These are phyloP conservation scores for Synanthedon vespiformis DNA, from an alignment of 2,888 invertebrate genomes.

Conservation along the genomic window DNA sequence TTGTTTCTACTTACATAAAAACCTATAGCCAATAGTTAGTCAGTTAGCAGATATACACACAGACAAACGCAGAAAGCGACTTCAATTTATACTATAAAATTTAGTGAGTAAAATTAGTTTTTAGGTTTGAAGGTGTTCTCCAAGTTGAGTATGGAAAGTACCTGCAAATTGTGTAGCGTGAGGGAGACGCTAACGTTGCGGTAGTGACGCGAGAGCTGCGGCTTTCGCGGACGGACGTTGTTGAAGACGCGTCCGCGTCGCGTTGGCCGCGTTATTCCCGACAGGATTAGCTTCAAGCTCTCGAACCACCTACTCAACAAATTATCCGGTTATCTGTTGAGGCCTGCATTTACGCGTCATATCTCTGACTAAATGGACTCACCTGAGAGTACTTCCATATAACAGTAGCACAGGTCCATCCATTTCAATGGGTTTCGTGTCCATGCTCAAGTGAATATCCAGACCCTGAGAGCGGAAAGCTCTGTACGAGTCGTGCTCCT, in stretches of 20 bases:
- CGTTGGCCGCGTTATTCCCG: slow-evolving; percentile 94
- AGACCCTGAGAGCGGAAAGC: slow-evolving; percentile 81
- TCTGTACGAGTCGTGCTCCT: slow-evolving; percentile 94
- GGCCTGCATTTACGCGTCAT: too few species aligned
- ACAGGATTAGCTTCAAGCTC: slow-evolving; percentile 91
- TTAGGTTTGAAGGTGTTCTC: too few species aligned
- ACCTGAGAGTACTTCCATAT: slow-evolving; percentile 92
- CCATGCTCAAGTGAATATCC: slow-evolving; percentile 54
- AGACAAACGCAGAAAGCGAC: too few species aligned
- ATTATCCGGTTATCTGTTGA: too few species aligned
- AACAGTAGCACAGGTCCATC: slow-evolving; percentile 80
- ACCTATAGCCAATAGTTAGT: too few species aligned
- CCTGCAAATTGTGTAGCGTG: slow-evolving; percentile 86
- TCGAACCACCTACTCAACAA: slow-evolving; percentile 83
- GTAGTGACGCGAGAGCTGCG: slow-evolving; percentile 93
- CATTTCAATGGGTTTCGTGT: slow-evolving; percentile 60
- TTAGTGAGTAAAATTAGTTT: too few species aligned
- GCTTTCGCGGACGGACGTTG: slow-evolving; percentile 86
- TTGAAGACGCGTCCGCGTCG: slow-evolving; percentile 90
- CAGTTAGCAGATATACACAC: too few species aligned
- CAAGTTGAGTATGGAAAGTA: slow-evolving; percentile 8
- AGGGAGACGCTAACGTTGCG: slow-evolving; percentile 87
- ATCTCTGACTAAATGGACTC: slow-evolving; percentile 1
- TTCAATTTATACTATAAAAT: too few species aligned
- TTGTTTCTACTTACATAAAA: too few species aligned